Conservation (phyloP, 2,888 invertebrate genomes). For the Ichneumon xanthorius region DNA sequence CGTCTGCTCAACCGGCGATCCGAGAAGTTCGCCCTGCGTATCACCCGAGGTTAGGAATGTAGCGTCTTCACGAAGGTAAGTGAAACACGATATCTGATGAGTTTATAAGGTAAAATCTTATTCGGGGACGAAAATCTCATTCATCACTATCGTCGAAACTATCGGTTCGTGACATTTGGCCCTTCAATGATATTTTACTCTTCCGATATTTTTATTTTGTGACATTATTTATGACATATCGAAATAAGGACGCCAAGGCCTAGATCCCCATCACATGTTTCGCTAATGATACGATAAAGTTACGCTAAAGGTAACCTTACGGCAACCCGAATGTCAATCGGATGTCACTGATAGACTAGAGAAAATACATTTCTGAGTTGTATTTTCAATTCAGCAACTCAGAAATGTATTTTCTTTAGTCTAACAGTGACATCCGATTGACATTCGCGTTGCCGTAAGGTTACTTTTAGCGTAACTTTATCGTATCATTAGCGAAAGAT, state of each 20-base stretch:
- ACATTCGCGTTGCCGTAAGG: no score
- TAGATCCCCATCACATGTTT: no score
- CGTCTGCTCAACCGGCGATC: background rate
- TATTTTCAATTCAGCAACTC: no score
- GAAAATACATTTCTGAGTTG: no score
- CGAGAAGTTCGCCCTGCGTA: background rate
- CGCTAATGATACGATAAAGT: no score
- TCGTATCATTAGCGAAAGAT: no score
- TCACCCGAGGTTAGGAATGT: background rate
- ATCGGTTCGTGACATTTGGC: background rate
- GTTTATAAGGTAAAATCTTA: background rate
- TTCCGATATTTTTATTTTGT: background rate
- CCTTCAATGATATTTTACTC: background rate
- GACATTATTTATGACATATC: background rate
- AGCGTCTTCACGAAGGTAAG: slow-evolving; percentile 2
- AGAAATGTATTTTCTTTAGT: no score
- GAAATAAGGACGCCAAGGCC: background rate
- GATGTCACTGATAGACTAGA: no score
- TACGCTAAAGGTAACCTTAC: no score
- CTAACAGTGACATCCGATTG: no score
- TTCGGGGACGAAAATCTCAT: background rate
- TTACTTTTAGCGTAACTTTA: no score
- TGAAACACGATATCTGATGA: background rate
- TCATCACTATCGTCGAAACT: background rate
- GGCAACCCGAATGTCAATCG: no score